Evolutionary conservation across 2,113 vertebrate species (phyloP), one percentile per base, ranked within the genome.

Genomic region (human (Homo sapiens)): DNA sequence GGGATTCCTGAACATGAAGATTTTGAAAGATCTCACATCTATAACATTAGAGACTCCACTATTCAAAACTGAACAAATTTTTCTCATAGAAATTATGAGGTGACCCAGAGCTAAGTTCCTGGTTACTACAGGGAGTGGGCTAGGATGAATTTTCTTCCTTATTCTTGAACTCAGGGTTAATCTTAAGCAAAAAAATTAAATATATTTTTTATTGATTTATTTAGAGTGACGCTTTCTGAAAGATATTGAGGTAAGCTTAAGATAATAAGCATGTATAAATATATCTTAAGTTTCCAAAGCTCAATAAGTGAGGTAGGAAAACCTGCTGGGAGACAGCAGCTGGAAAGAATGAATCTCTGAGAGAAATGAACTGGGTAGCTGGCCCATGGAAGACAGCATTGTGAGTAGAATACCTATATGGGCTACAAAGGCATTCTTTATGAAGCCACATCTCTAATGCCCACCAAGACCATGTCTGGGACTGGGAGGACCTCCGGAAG

Each of bases 301-400:
- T 66, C 1, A 3, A 17, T 17, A 18, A 66, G 30, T 57, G 79
- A 35, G 48, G 61, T 20, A 23, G 2, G 43, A 9, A 55, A 35
- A 45, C 57, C 3, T 75, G 38, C 40, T 23, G 45, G 52, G 30
- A 91, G 55, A 76, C 25, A 64, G 45, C 25, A 66, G 32, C n/a
- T 30, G 32, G 10, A 12, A 57, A 84, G 38, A 84, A 83, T 23
- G 32, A n/a, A 35, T 50, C 22, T 48, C 55, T 2, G 4, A 10
- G n/a, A 50, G 73, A 50, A 59, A 48, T 8, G 40, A 13, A 27
- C 27, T 35, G 57, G 61, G 35, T 5, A 57, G 25, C 25, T 2
- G 32, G 68, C 25, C 3, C 11, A 38, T 0, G 12, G 0, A 38
- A 35, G 50, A n/a, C 8, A 22, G 59, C 3, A 5, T 3, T 3